Evolutionary conservation across 2,888 invertebrate species (phyloP), one percentile per base, ranked within the genome.

Genomic region (Hyposoter dolosus): DNA sequence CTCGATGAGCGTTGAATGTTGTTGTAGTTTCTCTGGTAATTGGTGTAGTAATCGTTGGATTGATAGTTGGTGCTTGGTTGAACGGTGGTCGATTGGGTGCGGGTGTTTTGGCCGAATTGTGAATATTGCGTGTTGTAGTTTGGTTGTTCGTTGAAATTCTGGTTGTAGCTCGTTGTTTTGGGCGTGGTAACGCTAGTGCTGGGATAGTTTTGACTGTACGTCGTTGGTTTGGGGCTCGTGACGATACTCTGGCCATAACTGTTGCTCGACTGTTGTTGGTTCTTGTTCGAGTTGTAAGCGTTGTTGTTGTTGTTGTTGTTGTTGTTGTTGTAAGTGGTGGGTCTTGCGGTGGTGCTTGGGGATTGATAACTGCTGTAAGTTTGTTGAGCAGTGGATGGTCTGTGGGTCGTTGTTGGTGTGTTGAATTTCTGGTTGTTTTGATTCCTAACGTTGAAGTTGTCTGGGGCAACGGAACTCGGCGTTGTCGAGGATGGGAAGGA

Each of bases 1-100:
- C 86, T 90, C 23, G 90, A 90, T 7, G 90, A 87, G 17, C 93
- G 91, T 75, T 93, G 93, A n/a, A 93, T 91, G 60, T 91, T 93
- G 84, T 92, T 93, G 83, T 93, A 93, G 77, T 87, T 93, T 28
- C 91, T 90, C 71, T 90, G 91, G 76, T 90, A 90, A 83, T 91
- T 91, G 1, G 90, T 91, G 78, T 91, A 93, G 66, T 93, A 93
- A 66, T 93, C 93, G 69, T 86, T 91, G 1, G 89, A 71, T 75
- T 91, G 92, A 65, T 91, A 92, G 82, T 91, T 92, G 10, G 90
- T 91, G 45, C 88, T 93, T 10, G 93, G 92, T 12, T 89, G 89
- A 7, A 87, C 45, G 10, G 94, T 93, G 0, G 93, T 93, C 4
- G 93, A 89, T 63, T 90, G 92, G 1, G 87, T 82, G 77, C 89